Base-by-base conservation (phyloP, 2,113 vertebrate genomes). In the Cettia cetti region DNA sequence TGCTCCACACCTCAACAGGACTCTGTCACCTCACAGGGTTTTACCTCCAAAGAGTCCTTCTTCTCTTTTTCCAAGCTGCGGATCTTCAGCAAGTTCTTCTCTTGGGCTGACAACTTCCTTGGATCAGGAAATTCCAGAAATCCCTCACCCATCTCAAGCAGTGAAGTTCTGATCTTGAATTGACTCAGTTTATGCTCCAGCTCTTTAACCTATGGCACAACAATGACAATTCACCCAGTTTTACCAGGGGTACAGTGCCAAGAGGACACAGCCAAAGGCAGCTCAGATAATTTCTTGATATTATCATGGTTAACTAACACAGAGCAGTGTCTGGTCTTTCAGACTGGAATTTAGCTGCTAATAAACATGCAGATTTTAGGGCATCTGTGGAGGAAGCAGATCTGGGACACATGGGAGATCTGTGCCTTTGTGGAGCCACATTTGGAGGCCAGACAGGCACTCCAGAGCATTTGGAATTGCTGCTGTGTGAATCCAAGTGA, bases 11-110 rank as follows among this genome's bases (percentile, higher is more conserved):
- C 20, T 64, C 63, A 54, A 53, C 3, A 81, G 8, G 20, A 49
- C 54, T n/a, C 61, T 31, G 10, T 11, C 23, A 69, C 8, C 27
- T 77, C 42, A 45, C 13, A 53, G 10, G 13, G 21, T 40, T 24
- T 93, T 95, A 99, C 99, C 98, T 99, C 98, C 71, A 98, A 96
- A 4, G 98, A 90, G 47, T 99, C 99, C 91, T 98, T 98, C 82
- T 98, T 99, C 39, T 99, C 99, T 92, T 96, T 99, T 86, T 99
- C 99, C 44, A 99, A 97, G 74, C 50, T 92, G 45, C 98, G 98
- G 85, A 99, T 98, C 97, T 98, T 97, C 90, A 96, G 96, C 54
- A 99, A 63, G 94, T 99, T 99, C 90, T 96, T 99, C 84, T 98
- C 98, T 65, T 98, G 98, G 33, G 94, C 91, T 2, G 98, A 97